Evolutionary conservation across 2,113 vertebrate genomes (phyloP).

Genomic region (Stictonetta naevosa): DNA sequence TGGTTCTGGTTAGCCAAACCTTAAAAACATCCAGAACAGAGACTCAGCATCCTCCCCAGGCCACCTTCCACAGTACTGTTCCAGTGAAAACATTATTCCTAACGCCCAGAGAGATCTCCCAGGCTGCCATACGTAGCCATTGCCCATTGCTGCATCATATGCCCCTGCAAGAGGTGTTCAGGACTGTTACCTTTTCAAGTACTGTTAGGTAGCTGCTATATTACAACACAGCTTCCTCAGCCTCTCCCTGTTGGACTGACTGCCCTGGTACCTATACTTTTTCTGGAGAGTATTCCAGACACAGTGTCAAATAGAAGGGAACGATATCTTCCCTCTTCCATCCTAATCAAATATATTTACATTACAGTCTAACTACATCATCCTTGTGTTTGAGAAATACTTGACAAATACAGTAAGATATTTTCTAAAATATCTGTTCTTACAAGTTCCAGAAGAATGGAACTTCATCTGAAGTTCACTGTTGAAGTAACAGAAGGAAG

Average conservation of each 20-base stretch:
- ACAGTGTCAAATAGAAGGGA: neutral
- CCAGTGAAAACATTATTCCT: fast-evolving
- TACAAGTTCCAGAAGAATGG: neutral
- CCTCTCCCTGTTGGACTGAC: neutral
- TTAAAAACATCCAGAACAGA: neutral
- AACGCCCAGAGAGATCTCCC: fast-evolving
- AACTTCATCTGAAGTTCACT: no score
- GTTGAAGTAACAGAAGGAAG: no score
- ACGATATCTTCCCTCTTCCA: neutral
- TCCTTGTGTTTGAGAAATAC: neutral
- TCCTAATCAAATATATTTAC: neutral
- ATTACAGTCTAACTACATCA: neutral
- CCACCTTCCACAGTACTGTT: neutral
- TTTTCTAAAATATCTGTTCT: neutral
- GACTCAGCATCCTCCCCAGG: fast-evolving
- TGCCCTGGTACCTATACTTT: neutral
- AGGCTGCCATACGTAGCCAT: neutral
- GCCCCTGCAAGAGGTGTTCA: neutral
- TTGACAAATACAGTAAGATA: neutral
- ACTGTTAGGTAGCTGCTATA: neutral
- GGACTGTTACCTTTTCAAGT: neutral
- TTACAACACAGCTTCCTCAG: neutral
- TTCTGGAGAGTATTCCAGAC: neutral
- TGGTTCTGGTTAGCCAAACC: neutral
- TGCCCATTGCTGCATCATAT: fast-evolving